Evolutionary conservation across 2,888 invertebrate genomes (phyloP).

Genomic region (Octodonta nipae): DNA sequence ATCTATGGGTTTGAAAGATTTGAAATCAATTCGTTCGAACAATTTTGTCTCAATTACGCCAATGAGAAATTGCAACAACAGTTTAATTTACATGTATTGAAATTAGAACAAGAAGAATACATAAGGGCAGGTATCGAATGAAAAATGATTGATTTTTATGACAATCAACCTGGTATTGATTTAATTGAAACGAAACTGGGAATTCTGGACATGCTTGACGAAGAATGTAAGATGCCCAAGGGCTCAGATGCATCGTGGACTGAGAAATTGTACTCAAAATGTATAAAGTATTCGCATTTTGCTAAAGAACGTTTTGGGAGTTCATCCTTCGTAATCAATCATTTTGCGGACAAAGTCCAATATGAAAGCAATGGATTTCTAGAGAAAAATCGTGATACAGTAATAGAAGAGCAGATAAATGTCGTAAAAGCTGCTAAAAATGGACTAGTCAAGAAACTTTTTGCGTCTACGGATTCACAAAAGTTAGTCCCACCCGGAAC

Average conservation of each 20-base stretch:
- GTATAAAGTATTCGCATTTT: conserved; percentile 71
- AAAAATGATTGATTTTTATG: conserved; percentile 97
- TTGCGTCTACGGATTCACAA: conserved; percentile 30
- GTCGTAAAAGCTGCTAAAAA: conserved; percentile 45
- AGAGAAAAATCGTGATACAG: conserved; percentile 94
- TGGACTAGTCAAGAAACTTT: conserved; percentile 40
- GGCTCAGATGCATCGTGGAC: conserved; percentile 89
- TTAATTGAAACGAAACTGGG: conserved; percentile 90
- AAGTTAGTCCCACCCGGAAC: conserved; percentile 31
- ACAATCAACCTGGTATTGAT: conserved; percentile 98
- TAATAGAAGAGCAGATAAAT: conserved; percentile 84
- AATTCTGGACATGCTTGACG: conserved; percentile 85
- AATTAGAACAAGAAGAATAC: conserved; percentile 96
- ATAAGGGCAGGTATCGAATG: conserved; percentile 92
- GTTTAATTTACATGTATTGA: conserved; percentile 96
- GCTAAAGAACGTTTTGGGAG: conserved; percentile 75
- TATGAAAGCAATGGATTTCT: conserved; percentile 87
- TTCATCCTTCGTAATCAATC: conserved; percentile 76
- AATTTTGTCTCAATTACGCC: conserved; percentile 99
- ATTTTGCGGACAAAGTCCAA: conserved; percentile 92
- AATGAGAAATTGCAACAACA: conserved; percentile 98
- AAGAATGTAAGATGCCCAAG: conserved; percentile 94
- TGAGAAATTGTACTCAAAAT: conserved; percentile 76
- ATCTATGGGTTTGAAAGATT: conserved; percentile 98
- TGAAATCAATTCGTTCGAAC: conserved; percentile 93